Evolutionary conservation across 1,140 invertebrate genomes (phyloP).

Genomic region (Drosophila neocordata): DNA sequence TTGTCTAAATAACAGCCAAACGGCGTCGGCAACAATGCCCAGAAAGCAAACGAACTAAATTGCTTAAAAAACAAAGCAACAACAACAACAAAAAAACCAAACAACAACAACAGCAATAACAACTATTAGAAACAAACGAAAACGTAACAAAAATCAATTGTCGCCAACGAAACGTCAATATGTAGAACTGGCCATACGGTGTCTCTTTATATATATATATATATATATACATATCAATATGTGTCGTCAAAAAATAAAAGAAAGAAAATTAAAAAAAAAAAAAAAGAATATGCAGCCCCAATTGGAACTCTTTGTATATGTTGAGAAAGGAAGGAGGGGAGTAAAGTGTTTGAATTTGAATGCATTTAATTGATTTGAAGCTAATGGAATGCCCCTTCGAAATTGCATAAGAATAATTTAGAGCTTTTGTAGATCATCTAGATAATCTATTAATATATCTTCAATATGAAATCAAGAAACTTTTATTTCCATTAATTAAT

Average conservation of each 20-base stretch:
- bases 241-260: constrained; percentile 59
- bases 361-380: constrained; percentile 62
- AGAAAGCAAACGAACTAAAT: constrained; percentile 81
- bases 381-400: neutral
- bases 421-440: neutral
- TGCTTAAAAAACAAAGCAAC: constrained; percentile 60
- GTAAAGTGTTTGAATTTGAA: constrained; percentile 29
- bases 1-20: constrained; percentile 71
- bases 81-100: constrained; percentile 40
- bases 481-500: too few relatives aligned
- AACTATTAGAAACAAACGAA: constrained; percentile 77
- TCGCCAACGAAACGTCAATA: constrained; percentile 80
- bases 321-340: constrained; percentile 1
- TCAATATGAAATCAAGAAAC: too few relatives aligned
- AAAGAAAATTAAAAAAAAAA: constrained; percentile 5
- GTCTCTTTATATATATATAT: constrained; percentile 21
- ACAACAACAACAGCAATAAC: constrained; percentile 42
- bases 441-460: too few relatives aligned
- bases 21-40: constrained; percentile 50
- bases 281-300: constrained; percentile 56
- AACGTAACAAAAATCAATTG: constrained; percentile 81
- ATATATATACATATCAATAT: constrained; percentile 26
- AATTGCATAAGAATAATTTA: neutral
- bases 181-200: constrained; percentile 55
- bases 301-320: constrained; percentile 68